Base-by-base conservation (phyloP, 1,140 invertebrate species). In the Drosophila yakuba region DNA sequence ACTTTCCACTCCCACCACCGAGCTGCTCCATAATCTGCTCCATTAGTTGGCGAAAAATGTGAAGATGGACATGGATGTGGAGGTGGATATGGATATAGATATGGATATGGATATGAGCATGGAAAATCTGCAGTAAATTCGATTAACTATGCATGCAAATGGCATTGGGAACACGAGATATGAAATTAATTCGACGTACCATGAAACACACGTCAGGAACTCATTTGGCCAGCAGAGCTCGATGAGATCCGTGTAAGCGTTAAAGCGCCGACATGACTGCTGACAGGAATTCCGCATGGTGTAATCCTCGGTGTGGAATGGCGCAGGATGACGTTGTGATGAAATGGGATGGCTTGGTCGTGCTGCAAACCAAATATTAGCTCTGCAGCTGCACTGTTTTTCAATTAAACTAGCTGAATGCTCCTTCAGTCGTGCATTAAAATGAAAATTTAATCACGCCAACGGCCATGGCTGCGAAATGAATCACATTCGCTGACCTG, bases 371-470 rank as follows among this genome's bases (percentile, higher is more conserved):
- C 84, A 88, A 88, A 88, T 88, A 88, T 88, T 88, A 88, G 84
- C 83, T 62, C 71, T 77, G 52, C 61, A 50, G 75, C 78, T 64
- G 83, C 60, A 77, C 56, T 64, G 84, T 86, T 89, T 71, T 88
- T 88, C 83, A 88, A 88, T 89, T 89, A 88, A 88, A 80, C 89
- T 83, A 84, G 43, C 52, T 72, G 79, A 89, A 83, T 80, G 84
- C 84, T 80, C 64, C 84, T 77, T 89, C 83, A 89, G 83, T 89
- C 84, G 83, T 88, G 83, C 84, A 88, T 83, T 83, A 79, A 88
- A 88, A 88, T 89, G 79, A 88, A 88, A 88, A 88, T 86, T 86
- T 89, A 88, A 88, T 86, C 83, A 80, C 85, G 80, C 62, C 83
- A 83, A 54, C 28, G 55, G 59, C 51, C 38, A 47, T 17, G 55